Base-by-base conservation (phyloP, 2,888 invertebrate genomes). In the Lithodes maja region DNA sequence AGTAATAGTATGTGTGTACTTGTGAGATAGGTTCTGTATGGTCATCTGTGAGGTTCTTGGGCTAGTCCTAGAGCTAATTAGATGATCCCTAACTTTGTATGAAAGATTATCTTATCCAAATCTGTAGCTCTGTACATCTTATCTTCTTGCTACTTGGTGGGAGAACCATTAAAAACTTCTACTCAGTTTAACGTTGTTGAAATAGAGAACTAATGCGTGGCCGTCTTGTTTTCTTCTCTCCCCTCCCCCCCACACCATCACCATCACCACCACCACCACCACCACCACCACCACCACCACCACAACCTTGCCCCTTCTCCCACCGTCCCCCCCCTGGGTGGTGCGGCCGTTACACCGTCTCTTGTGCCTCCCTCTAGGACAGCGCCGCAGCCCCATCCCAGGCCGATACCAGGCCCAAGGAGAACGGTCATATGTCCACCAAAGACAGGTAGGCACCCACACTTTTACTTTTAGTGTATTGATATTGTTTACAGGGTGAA, bases 331-430 rank as follows among this genome's bases (percentile, higher is more conserved):
- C 49, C 83, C 89, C 82, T 89, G 89, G 81, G 82, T 83, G 83
- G 90, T 87, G 90, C 88, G 77, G 83, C 86, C 88, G 88, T 90
- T 90, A 90, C 90, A 87, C 87, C 87, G 89, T 90, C 87, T 90
- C 90, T 90, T 90, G 85, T 90, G 90, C 87, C 87, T 88, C 90
- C 88, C 86, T 84, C 75, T 86, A 88, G 88, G 90, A 88, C 90
- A 79, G 61, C 50, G 79, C 61, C 81, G 68, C 52, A 50, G 85
- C 85, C 17, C 79, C 85, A 75, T 74, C 85, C n/a, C 33, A 74
- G 3, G 33, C 81, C 12, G 85, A 88, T 81, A 3, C 83, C 61
- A 88, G 83, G 55, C 83, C 83, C 68, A 90, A 88, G 78, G 88
- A 90, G 83, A 90, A 90, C 61, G 90, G 90, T 54, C 88, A 90